Evolutionary conservation across 1,140 invertebrate genomes (phyloP), one percentile per base, ranked within the genome.

Genomic region (Hylaeus anthracinus): DNA sequence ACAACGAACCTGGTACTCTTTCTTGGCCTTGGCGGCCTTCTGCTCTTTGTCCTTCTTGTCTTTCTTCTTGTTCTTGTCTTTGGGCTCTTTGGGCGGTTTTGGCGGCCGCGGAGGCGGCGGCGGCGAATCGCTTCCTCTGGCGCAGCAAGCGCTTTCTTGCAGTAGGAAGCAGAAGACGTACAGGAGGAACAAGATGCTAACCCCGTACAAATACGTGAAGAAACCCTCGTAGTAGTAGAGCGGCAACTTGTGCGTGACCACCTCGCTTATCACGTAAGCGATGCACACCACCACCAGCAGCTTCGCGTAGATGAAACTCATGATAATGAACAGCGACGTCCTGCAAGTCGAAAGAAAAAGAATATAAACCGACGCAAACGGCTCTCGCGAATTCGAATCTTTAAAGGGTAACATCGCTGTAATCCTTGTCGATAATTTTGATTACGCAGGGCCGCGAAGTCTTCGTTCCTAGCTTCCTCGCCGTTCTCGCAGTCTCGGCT

Each of bases 131-230:
- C 94, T 94, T 56, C 95, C 95, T 78, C 95, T 95, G 74, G 95
- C 95, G 92, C 97, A 97, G 92, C 97, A 97, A 79, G 96, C 95
- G 94, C 97, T 97, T 92, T 98, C 97, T 95, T 98, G 97, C 76
- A 99, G 95, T 78, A 99, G 95, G 95, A 99, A 99, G 93, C 98
- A 97, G 95, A 99, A 99, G 65, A 99, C 98, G 94, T 99, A 99
- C 84, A 99, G 94, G 86, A 99, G 95, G 94, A 99, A 99, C 81
- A 99, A 93, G 90, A 99, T 98, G 93, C 98, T 99, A 93, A 97
- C 96, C 85, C 97, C 97, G 93, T 99, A 99, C 64, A 99, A 95
- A 93, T 99, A 99, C 64, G 98, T 98, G 95, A 99, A 99, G 95
- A 99, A 99, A 79, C 97, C 97, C 96, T 99, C 98, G 94, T 98